Evolutionary conservation across 2,797 vertebrate genomes (phyloP).

Genomic region (Enteromius radiatus): DNA sequence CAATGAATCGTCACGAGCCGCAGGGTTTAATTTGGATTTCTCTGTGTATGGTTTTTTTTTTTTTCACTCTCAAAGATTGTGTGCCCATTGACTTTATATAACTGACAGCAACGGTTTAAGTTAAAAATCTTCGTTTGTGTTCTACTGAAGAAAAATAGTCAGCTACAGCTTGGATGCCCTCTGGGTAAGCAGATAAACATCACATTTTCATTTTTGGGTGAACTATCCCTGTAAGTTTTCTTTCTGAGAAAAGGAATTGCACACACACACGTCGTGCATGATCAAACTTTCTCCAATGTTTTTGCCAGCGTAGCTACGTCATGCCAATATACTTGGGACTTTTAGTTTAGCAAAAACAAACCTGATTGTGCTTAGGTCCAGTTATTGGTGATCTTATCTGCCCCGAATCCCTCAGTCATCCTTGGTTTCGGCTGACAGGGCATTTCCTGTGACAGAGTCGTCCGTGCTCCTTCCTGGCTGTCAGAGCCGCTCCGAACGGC

Average conservation of each 20-base stretch:
- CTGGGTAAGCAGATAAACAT: too few relatives aligned
- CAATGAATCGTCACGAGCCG: too few relatives aligned
- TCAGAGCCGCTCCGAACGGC: constrained; percentile 28
- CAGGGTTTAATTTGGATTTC: too few relatives aligned
- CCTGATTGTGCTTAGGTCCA: constrained; percentile 36
- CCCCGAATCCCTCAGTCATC: constrained; percentile 1
- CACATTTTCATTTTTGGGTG: too few relatives aligned
- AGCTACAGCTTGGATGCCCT: too few relatives aligned
- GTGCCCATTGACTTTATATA: too few relatives aligned
- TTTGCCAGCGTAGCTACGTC: background rate
- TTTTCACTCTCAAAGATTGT: too few relatives aligned
- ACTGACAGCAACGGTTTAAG: too few relatives aligned
- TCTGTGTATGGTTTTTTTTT: too few relatives aligned
- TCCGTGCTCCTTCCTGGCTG: constrained; percentile 21
- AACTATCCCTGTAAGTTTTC: background rate
- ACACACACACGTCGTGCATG: background rate
- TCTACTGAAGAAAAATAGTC: too few relatives aligned
- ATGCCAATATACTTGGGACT: constrained; percentile 4
- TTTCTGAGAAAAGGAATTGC: constrained; percentile 40
- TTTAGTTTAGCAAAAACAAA: constrained; percentile 39
- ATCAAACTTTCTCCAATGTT: background rate
- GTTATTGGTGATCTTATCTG: constrained; percentile 54
- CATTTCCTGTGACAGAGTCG: constrained; percentile 33
- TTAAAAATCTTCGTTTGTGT: too few relatives aligned
- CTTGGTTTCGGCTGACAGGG: constrained; percentile 45